A percentile compares a stretch with the other conserved stretches of the same genome.
Evolutionary conservation across 2,797 vertebrate genomes (phyloP).

Genomic region (Scarus forsteni): DNA sequence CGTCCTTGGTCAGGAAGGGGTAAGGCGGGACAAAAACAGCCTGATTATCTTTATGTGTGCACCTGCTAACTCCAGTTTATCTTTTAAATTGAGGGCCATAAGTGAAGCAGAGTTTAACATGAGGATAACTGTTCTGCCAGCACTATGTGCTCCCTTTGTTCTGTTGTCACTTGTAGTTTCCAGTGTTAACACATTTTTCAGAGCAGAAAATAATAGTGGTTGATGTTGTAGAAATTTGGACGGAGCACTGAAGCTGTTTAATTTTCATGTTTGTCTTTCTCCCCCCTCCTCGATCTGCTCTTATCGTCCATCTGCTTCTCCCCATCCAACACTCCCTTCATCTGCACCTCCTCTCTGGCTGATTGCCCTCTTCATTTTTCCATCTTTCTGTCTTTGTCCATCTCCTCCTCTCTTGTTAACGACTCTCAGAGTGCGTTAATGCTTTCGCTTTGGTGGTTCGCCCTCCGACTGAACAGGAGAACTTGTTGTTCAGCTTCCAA

Average conservation of each 20-base stretch:
- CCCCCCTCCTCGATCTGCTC: conserved; percentile 2
- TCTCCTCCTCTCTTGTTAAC: background rate
- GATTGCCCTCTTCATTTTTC: conserved; percentile 2
- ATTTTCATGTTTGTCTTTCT: conserved; percentile 3
- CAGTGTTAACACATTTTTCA: conserved; percentile 4
- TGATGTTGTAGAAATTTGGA: conserved; percentile 28
- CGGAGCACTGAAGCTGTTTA: conserved; percentile 13
- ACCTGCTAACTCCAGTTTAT: no score
- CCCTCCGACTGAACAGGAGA: conserved; percentile 95
- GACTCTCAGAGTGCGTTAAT: conserved; percentile 91
- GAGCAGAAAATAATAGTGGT: conserved; percentile 15
- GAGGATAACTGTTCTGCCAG: background rate
- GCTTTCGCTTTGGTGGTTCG: conserved; percentile 95
- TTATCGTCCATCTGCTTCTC: conserved; percentile 33
- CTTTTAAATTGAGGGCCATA: no score
- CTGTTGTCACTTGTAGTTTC: background rate
- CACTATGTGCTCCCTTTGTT: background rate
- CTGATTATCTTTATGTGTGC: no score
- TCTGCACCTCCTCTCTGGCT: conserved; percentile 1
- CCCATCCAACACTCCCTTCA: conserved; percentile 10
- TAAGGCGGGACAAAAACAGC: no score
- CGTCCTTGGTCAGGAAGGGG: no score
- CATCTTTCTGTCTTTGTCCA: background rate
- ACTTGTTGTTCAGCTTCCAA: conserved; percentile 96
- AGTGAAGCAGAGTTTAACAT: no score